Evolutionary conservation across 1,140 invertebrate genomes (phyloP), one percentile per base, ranked within the genome.

Genomic region (Spodoptera frugiperda): DNA sequence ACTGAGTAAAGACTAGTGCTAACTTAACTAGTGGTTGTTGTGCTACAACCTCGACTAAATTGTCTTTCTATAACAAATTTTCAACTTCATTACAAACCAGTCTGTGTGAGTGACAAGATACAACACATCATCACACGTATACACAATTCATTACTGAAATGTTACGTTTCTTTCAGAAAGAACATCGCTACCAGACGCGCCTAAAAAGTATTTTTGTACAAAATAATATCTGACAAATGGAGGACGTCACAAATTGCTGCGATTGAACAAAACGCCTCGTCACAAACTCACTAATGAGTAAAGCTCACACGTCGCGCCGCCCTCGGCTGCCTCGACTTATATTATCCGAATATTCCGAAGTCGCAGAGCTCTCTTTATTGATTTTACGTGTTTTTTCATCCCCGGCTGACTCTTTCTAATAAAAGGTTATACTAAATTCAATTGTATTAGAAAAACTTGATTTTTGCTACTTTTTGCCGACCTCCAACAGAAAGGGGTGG

Each of bases 231-330:
- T 17, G 2, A 9, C n/a, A 61, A 61, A 61, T 61, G 19, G 14
- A 61, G 33, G 12, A 33, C 55, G 55, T 59, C 15, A 33, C 17
- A 54, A 54, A 54, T 19, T 17, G 54, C 14, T 14, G 25, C 57
- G 39, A 19, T 44, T 39, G 33, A 44, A 61, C 14, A 44, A 61
- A 61, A 17, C 39, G 25, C 1, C 57, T n/a, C 39, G 17, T 61
- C 11, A 65, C 61, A 65, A 49, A 21, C 39, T 65, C 61, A 19
- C 10, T 46, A 65, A 49, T 65, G 61, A 65, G 61, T 48, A n/a
- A 10, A 65, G 39, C 44, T 65, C 61, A 65, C 54, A 25, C 21
- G 19, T 25, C 19, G 19, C 61, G 44, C 21, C 9, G 3, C 61
- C 8, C 12, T 8, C 61, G 44, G 30, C n/a, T 44, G 39, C 57